These are phyloP conservation scores for Onychomys leucogaster DNA, from an alignment of 2,797 vertebrate species.

Conservation along the genomic window DNA sequence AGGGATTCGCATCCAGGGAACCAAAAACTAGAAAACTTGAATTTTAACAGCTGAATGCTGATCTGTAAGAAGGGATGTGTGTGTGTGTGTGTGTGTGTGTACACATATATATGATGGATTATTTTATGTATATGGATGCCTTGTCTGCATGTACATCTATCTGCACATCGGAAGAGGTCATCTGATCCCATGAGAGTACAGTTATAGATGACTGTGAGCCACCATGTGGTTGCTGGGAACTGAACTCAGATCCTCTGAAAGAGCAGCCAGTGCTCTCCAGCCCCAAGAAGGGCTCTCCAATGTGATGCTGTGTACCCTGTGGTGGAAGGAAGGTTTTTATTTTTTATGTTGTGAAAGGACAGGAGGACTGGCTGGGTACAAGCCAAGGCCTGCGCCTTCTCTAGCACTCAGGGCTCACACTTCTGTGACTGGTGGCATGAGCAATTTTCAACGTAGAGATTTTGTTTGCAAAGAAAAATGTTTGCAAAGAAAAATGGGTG, in stretches of 20 bases:
- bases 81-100: too few species aligned
- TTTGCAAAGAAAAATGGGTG: slow-evolving; percentile 16
- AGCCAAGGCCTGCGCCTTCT: neutral
- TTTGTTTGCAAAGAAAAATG: slow-evolving; percentile 29
- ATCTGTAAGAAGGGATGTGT: neutral
- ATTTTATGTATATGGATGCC: too few species aligned
- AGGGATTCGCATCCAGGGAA: neutral
- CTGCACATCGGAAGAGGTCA: too few species aligned
- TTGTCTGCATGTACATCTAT: too few species aligned
- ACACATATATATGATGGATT: too few species aligned
- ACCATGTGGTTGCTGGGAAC: too few species aligned
- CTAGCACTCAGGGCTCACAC: neutral
- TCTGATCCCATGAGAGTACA: too few species aligned
- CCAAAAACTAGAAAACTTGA: neutral
- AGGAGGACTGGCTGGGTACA: rapidly evolving
- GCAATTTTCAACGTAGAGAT: neutral
- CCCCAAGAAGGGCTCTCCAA: neutral
- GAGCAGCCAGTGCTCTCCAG: too few species aligned
- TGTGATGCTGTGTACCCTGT: neutral
- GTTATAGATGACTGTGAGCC: too few species aligned
- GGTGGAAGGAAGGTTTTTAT: neutral
- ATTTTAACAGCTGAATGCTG: neutral
- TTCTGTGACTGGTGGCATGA: neutral
- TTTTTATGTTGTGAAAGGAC: neutral
- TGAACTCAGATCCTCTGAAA: too few species aligned